Percentiles rank a stretch among this genome's conserved stretches.
Evolutionary conservation across 2,797 vertebrate genomes (phyloP).

Genomic region (Odontamblyopus lacepedii): DNA sequence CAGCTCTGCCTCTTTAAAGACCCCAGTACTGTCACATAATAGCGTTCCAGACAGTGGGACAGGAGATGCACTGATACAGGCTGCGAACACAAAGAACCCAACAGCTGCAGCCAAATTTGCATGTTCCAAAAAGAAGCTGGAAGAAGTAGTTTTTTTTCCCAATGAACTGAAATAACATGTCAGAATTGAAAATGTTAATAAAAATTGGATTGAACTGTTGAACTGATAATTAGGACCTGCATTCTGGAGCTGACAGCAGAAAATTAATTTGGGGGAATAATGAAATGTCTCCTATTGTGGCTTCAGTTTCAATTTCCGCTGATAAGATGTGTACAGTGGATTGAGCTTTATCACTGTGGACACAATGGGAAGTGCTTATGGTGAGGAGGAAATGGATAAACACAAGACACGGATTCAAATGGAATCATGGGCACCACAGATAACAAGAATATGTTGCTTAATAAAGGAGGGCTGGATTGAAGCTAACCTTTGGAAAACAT

Average conservation of each 20-base stretch:
- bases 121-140: constrained; percentile 12
- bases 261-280: constrained; percentile 59
- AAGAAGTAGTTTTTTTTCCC: constrained; percentile 6
- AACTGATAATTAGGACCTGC: constrained; percentile 28
- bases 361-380: constrained; percentile 21
- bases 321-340: constrained; percentile 44
- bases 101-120: constrained; percentile 19
- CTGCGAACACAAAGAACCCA: constrained; percentile 16
- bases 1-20: constrained; percentile 34
- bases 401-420: constrained; percentile 9
- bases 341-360: constrained; percentile 31
- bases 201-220: constrained; percentile 8
- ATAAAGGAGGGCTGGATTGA: neutral
- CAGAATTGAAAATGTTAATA: constrained; percentile 3
- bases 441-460: neutral
- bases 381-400: constrained; percentile 18
- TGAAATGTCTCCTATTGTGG: constrained; percentile 31
- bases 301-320: constrained; percentile 48
- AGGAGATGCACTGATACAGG: constrained; percentile 10
- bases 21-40: constrained; percentile 51
- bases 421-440: neutral
- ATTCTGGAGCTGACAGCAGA: constrained; percentile 39
- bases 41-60: constrained; percentile 48
- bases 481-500: neutral
- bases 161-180: constrained; percentile 24